Evolutionary conservation across 1,140 invertebrate genomes (phyloP).

Genomic region (Frieseomelitta varia): DNA sequence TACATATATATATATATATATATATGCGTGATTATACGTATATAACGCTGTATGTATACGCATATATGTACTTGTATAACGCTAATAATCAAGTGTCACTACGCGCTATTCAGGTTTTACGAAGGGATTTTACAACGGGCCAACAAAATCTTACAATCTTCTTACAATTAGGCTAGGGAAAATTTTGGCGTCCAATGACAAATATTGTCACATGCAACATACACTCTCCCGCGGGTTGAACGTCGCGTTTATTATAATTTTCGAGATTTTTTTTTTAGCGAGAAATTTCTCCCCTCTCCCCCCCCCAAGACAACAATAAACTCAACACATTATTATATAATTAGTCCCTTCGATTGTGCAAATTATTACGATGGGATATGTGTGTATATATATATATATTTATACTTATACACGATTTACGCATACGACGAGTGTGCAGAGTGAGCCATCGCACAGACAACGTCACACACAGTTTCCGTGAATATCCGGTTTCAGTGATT

Average conservation of each 20-base stretch:
- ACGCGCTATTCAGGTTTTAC: conserved; percentile 67
- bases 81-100: conserved; percentile 44
- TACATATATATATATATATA: too few relatives aligned
- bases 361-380: conserved; percentile 49
- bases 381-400: too few relatives aligned
- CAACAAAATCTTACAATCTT: conserved; percentile 38
- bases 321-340: conserved; percentile 29
- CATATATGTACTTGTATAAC: conserved; percentile 50
- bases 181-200: conserved; percentile 32
- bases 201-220: neutral
- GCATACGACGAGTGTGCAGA: conserved; percentile 20
- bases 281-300: conserved; percentile 49
- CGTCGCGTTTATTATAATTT: conserved; percentile 55
- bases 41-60: conserved; percentile 37
- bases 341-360: conserved; percentile 34
- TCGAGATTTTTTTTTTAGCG: conserved; percentile 51
- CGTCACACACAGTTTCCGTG: too few relatives aligned
- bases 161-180: conserved; percentile 62
- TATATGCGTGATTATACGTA: neutral
- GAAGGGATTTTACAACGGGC: conserved; percentile 65
- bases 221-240: conserved; percentile 50
- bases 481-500: too few relatives aligned
- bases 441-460: neutral
- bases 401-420: conserved; percentile 33
- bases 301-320: conserved; percentile 53